Evolutionary conservation across 1,140 invertebrate genomes (phyloP), one percentile per base, ranked within the genome.

Genomic region (Heterodera schachtii): DNA sequence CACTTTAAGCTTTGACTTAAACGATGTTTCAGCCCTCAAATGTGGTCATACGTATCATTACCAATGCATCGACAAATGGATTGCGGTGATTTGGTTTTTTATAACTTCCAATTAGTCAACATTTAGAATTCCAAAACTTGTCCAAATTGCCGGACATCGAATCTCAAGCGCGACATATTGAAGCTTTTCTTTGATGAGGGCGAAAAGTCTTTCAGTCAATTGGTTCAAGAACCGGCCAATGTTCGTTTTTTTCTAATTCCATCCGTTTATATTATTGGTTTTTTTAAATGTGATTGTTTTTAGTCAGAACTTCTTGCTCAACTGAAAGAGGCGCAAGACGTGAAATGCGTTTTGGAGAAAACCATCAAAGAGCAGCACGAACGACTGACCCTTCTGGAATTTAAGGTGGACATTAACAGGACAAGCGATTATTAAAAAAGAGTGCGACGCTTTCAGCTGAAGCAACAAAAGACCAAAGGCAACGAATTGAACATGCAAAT

Each of bases 121-220:
- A 31, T 78, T 73, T 49, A 81, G 80, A 69, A 71, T 8, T 82
- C 81, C 5, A 82, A 73, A n/a, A 21, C 81, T 6, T 82, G 81
- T 47, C 81, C 81, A 2, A 79, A 69, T 19, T 82, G 81, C 43
- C 64, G 81, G 13, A 82, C 57, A 19, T 49, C 49, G 19, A 82
- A 66, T 41, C 9, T 73, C 41, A 70, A 19, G n/a, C 79, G 66
- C 9, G 81, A 82, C 52, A 70, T 82, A 19, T 75, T 31, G 0
- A 57, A 46, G n/a, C 69, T 82, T 13, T 82, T 57, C 60, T 82
- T 82, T 46, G 78, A 82, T 49, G 81, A 81, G 16, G 31, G 67
- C 8, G 81, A 82, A 31, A 81, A 69, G 9, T n/a, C 64, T 11
- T 31, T 80, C 13, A 49, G 21, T 31, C 75, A 81, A 81, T 21